Evolutionary conservation across 2,113 vertebrate species (phyloP).

Genomic region (Petrocephalus microphthalmus): DNA sequence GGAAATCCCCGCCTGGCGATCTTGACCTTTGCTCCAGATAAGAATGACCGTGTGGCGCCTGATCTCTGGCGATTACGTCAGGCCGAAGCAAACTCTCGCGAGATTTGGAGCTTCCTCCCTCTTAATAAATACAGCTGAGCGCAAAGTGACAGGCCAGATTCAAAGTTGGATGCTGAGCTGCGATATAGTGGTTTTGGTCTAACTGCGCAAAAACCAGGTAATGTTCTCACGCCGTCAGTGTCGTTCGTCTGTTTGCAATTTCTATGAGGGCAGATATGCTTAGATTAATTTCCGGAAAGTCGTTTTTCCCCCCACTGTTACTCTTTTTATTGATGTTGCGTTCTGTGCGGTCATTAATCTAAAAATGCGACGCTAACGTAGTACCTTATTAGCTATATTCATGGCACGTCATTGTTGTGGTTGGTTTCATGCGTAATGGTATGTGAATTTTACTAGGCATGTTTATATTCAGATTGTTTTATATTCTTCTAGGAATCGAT

Average conservation of each 20-base stretch:
- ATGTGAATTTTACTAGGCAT: not conserved
- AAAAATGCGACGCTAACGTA: not conserved
- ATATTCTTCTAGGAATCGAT: not conserved
- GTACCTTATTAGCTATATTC: not conserved
- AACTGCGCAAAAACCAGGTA: not conserved
- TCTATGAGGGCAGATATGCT: not conserved
- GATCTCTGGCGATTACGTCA: constrained; percentile 28
- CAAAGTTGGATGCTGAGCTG: fast-evolving
- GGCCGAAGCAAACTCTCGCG: constrained; percentile 38
- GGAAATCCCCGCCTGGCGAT: constrained; percentile 32
- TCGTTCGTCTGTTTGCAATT: not conserved
- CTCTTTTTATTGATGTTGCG: not conserved
- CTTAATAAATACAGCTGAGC: constrained; percentile 37
- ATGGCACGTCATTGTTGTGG: not conserved
- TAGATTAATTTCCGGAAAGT: not conserved
- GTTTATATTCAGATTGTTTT: not conserved
- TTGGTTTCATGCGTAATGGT: not conserved
- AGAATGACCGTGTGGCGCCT: not conserved
- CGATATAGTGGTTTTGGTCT: not conserved
- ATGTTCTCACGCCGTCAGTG: not conserved
- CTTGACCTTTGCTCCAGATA: constrained; percentile 45
- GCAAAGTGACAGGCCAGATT: not conserved
- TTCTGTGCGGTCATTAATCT: not conserved
- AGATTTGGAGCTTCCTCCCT: not conserved
- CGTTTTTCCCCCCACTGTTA: no score